Evolutionary conservation across 2,888 invertebrate species (phyloP).

Genomic region (Erpobdella octoculata): DNA sequence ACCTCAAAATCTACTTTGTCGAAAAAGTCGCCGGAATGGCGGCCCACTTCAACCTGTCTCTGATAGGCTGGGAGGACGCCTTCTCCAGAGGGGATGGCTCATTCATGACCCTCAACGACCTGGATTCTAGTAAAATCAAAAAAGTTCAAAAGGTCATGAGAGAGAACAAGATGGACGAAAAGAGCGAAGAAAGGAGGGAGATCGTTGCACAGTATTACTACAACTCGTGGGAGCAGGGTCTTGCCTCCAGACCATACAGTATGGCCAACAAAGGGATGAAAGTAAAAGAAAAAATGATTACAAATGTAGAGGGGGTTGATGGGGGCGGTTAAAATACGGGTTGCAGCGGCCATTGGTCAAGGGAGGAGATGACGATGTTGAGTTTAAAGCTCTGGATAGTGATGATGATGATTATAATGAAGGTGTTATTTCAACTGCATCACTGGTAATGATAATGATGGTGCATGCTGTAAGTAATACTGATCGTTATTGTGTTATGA

Average conservation of each 20-base stretch:
- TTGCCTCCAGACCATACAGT: constrained; percentile 39
- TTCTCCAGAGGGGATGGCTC: constrained; percentile 20
- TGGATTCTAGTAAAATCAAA: no score
- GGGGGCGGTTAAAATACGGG: background rate
- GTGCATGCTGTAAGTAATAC: background rate
- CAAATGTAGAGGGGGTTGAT: background rate
- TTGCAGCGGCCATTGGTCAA: no score
- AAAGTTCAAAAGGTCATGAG: background rate
- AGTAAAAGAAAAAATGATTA: no score
- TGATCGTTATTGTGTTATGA: background rate
- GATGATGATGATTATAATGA: background rate
- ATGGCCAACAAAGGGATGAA: constrained; percentile 45
- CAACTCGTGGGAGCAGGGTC: constrained; percentile 42
- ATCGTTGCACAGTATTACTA: constrained; percentile 44
- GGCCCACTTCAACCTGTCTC: constrained; percentile 11
- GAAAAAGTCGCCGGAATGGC: constrained; percentile 24
- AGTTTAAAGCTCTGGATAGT: background rate
- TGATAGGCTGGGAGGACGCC: constrained; percentile 32
- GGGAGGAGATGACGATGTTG: background rate
- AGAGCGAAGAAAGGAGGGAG: background rate
- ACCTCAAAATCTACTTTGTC: constrained; percentile 29
- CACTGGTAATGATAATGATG: background rate
- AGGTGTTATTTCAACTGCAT: no score
- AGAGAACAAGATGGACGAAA: background rate
- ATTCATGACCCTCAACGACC: background rate